A percentile compares a stretch with the other conserved stretches of the same genome.
Conservation (phyloP, 2,797 vertebrate genomes). For the Geotrypetes seraphini region DNA sequence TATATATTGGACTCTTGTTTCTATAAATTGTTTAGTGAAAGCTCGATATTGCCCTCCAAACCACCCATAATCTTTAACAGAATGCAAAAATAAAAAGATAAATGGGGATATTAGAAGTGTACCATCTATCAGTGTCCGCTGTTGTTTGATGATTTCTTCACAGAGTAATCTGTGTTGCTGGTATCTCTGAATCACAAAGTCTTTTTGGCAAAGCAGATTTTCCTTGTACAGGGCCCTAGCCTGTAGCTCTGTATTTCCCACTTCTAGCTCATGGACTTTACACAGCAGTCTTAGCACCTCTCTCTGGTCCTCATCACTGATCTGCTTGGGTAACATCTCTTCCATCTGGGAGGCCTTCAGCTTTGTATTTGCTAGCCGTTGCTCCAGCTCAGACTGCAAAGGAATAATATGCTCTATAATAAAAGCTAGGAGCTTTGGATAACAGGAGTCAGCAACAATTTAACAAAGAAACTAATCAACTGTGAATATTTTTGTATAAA, state of each 20-base stretch:
- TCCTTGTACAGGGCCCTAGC: constrained; percentile 16
- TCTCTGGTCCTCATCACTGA: constrained; percentile 33
- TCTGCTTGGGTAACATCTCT: constrained; percentile 30
- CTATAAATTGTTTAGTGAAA: too few relatives aligned
- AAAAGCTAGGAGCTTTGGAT: too few relatives aligned
- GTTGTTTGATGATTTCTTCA: constrained; percentile 33
- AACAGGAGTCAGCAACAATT: too few relatives aligned
- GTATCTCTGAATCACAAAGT: constrained; percentile 37
- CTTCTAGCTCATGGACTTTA: constrained; percentile 40
- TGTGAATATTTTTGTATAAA: too few relatives aligned
- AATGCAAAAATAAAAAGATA: too few relatives aligned
- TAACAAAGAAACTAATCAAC: too few relatives aligned
- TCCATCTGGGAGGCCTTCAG: constrained; percentile 41
- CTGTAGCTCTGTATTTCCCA: constrained; percentile 39
- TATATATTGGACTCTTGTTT: too few relatives aligned
- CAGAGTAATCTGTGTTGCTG: constrained; percentile 37
- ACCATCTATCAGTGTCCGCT: constrained; percentile 37
- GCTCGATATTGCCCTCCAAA: too few relatives aligned
- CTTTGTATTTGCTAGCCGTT: constrained; percentile 27
- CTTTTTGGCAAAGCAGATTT: constrained; percentile 37
- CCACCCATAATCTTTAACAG: too few relatives aligned
- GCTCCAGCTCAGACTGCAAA: constrained; percentile 37
- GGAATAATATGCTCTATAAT: background rate
- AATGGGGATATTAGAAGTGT: background rate
- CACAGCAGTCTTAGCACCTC: constrained; percentile 46